These are phyloP conservation scores for Phrynocephalus vlangalii DNA, from an alignment of 2,797 vertebrate species.

Conservation along the genomic window DNA sequence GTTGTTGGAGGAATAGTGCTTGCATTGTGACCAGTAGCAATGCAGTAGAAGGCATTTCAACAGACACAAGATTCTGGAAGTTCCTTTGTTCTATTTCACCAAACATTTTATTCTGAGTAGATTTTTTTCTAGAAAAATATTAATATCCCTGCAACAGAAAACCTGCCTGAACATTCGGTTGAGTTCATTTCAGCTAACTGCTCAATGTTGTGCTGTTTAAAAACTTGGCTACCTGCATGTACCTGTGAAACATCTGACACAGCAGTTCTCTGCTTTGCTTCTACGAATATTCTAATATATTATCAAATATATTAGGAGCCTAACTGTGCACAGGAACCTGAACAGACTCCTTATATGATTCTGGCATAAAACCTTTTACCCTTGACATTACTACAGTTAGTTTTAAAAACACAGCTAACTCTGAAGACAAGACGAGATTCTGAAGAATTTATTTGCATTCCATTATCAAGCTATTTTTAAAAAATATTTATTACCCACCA, in stretches of 20 bases:
- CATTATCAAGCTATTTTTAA: conserved; percentile 64
- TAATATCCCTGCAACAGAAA: background rate
- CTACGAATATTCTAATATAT: background rate
- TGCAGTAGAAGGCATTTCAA: too few relatives aligned
- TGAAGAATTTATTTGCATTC: conserved; percentile 66
- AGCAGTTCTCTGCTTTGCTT: background rate
- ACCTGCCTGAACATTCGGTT: background rate
- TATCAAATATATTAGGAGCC: background rate
- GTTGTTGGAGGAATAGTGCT: too few relatives aligned
- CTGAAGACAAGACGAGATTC: conserved; percentile 62
- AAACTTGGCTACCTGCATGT: background rate
- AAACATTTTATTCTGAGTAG: too few relatives aligned
- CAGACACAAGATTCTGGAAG: too few relatives aligned
- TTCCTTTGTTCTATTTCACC: too few relatives aligned
- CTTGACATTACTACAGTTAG: conserved; percentile 44
- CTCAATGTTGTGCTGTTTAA: background rate
- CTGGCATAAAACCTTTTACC: background rate
- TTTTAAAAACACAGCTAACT: conserved; percentile 63
- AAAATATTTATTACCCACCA: conserved; percentile 70
- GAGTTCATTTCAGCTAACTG: background rate
- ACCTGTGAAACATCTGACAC: background rate
- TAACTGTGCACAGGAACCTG: background rate
- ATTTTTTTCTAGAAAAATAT: background rate
- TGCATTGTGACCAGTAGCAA: too few relatives aligned
- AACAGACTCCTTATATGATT: background rate